These are phyloP conservation scores for Mamestra brassicae DNA, from an alignment of 2,888 invertebrate genomes.

Conservation along the genomic window DNA sequence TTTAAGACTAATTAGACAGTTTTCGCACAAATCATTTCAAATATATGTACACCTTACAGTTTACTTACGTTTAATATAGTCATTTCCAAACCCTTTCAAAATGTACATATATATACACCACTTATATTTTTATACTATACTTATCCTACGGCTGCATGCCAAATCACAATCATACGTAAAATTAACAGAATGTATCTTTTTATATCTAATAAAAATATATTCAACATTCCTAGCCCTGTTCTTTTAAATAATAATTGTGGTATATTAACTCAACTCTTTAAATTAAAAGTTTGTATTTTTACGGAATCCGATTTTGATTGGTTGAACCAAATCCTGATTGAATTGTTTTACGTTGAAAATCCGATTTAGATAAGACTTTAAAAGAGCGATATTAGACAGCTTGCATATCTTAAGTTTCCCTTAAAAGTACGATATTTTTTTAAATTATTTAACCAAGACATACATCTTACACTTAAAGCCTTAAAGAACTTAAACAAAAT, in stretches of 20 bases:
- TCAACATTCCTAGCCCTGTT: background rate
- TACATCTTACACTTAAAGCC: slow-evolving; percentile 20
- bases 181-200: background rate
- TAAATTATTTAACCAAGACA: slow-evolving; percentile 14
- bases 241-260: too few species aligned
- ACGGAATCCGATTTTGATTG: background rate
- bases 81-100: background rate
- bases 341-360: background rate
- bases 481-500: slow-evolving; percentile 29
- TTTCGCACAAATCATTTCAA: background rate
- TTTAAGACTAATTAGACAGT: slow-evolving; percentile 2
- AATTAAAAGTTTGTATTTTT: background rate
- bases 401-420: slow-evolving; percentile 32
- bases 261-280: background rate
- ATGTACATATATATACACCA: background rate
- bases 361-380: background rate
- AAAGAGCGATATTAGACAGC: slow-evolving; percentile 33
- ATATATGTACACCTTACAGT: slow-evolving; percentile 31
- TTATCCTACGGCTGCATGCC: slow-evolving; percentile 27
- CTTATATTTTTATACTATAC: background rate
- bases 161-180: slow-evolving; percentile 43
- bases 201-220: slow-evolving; percentile 2
- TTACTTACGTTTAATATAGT: background rate
- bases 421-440: slow-evolving; percentile 1
- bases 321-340: background rate